Evolutionary conservation across 2,888 invertebrate genomes (phyloP), one percentile per base, ranked within the genome.

Genomic region (Andrena trimmerana): DNA sequence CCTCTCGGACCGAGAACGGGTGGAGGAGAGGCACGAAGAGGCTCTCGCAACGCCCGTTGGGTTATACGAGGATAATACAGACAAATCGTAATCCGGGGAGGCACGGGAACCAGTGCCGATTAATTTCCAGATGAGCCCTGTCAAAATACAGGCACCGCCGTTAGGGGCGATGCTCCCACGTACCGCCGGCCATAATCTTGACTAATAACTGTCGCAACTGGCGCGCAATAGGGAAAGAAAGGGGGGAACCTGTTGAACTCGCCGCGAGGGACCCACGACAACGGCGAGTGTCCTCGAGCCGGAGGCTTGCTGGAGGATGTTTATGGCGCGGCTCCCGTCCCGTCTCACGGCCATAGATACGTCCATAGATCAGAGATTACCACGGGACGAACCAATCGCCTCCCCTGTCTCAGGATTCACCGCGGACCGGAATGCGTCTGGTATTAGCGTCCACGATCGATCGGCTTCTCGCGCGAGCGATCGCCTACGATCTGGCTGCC

Each of bases 41-140:
- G 52, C 3, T 5, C 31, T 75, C 73, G 77, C 77, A 78, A 81
- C 77, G 81, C 74, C 83, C 86, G 83, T 72, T 81, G 3, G 75
- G 60, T 77, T 83, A 67, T 68, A 76, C 66, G 65, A 70, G 83
- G 88, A 89, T 93, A 93, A 93, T 93, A 88, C 92, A 91, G 92
- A 93, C 91, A 93, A 93, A 93, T 93, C 91, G 92, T 93, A 93
- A 93, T 93, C 93, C 92, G 86, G 24, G 81, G 83, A 76, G 86
- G 80, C 89, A 87, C 90, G 90, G 90, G 89, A 91, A 92, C 91
- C 90, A 90, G 91, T 86, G 82, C 88, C 93, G 91, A 93, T 93
- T 93, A 92, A 92, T 93, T 92, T 88, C 84, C 74, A 93, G 93
- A 93, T 92, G 93, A 93, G 92, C 93, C 92, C 86, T 92, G 92